These are phyloP conservation scores for Lethocerus indicus DNA, from an alignment of 1,140 invertebrate species.

Conservation along the genomic window DNA sequence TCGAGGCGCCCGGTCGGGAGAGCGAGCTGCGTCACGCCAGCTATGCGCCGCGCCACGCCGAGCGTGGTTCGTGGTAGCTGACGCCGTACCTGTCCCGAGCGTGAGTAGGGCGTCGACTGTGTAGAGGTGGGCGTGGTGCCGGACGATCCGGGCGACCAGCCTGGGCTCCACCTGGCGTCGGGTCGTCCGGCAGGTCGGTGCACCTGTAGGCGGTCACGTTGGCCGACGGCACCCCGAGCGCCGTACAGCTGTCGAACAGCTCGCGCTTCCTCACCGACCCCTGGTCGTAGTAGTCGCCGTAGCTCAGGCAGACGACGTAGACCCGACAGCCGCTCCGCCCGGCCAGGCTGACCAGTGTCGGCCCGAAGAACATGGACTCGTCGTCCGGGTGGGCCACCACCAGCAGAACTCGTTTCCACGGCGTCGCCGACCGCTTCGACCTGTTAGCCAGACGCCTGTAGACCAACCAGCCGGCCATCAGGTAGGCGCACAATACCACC, in stretches of 20 bases:
- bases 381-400: constrained; percentile 91
- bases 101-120: constrained; percentile 73
- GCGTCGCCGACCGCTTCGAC: too few species aligned
- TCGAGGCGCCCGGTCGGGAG: constrained; percentile 53
- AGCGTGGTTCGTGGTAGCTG: constrained; percentile 79
- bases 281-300: constrained; percentile 55
- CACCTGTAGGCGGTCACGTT: constrained; percentile 53
- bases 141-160: constrained; percentile 48
- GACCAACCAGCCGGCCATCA: too few species aligned
- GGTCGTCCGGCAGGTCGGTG: constrained; percentile 59
- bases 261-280: constrained; percentile 53
- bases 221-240: constrained; percentile 55
- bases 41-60: constrained; percentile 64
- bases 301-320: constrained; percentile 71
- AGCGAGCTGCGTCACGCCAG: constrained; percentile 52
- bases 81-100: constrained; percentile 83
- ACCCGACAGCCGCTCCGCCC: constrained; percentile 43
- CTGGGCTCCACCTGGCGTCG: constrained; percentile 52
- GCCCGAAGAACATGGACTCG: constrained; percentile 97
- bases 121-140: constrained; percentile 49
- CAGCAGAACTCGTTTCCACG: constrained; percentile 48
- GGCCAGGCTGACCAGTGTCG: constrained; percentile 57
- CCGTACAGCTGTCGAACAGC: constrained; percentile 54
- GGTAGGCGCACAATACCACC: too few species aligned
- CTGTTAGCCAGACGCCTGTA: too few species aligned